Evolutionary conservation across 2,888 invertebrate species (phyloP), one percentile per base, ranked within the genome.

Genomic region (Xylota segnis): DNA sequence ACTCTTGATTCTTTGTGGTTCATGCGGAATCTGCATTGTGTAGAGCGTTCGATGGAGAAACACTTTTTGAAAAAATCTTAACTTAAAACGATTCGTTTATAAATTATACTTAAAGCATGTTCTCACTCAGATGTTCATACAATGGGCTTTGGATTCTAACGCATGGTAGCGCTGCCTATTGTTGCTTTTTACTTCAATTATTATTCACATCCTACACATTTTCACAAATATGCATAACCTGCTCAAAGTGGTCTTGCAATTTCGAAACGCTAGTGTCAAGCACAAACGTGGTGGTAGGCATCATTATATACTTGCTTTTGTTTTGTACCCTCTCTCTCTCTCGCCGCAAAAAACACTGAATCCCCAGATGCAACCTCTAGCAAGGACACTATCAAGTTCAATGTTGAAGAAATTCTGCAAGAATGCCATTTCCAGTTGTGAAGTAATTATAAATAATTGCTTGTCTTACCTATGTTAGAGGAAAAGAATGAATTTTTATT

Each of bases 271-370:
- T 43, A 43, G 14, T 14, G 40, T 40, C 40, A n/a, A 40, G 40
- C 12, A 40, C 40, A 43, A 14, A 43, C 4, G 43, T 16, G 23
- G 23, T n/a, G 1, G 16, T 12, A 34, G 12, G 6, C 58, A 3
- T 12, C 18, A 58, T 58, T 37, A 58, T 34, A 18, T 58, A 18
- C 58, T 58, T 14, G 18, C 58, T 37, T n/a, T 58, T 58, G 9
- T 12, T 16, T 40, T 40, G 40, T 12, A 4, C 4, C 5, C 14
- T 43, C 3, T 43, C 6, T 43, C 7, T 14, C n/a, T n/a, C n/a
- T n/a, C n/a, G n/a, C n/a, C 4, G n/a, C n/a, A 43, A 14, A n/a
- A 43, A 40, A 4, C 2, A 10, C 10, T 40, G n/a, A n/a, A n/a
- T 43, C n/a, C 14, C n/a, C 14, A 43, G 43, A n/a, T 12, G 14